Conservation (phyloP, 1,140 invertebrate species). For the Zaprionus kolodkinae region DNA sequence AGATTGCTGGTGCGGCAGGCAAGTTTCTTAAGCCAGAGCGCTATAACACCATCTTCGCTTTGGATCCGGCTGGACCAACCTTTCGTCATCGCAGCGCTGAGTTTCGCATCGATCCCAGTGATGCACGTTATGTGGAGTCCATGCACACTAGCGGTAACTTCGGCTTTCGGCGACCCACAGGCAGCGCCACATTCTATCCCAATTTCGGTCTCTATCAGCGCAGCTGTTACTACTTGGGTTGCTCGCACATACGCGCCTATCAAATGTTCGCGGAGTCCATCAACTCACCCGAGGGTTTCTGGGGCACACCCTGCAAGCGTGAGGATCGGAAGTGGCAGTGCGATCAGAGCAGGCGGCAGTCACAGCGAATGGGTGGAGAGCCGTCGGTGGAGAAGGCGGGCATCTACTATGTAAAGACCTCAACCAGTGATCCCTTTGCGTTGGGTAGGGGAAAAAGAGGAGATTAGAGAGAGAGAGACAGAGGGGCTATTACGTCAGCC, state of each 20-base stretch:
- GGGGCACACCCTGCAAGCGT: constrained; percentile 70
- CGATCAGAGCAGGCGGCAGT: constrained; percentile 72
- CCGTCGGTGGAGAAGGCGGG: constrained; percentile 79
- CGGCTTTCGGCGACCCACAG: constrained; percentile 85
- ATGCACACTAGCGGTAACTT: constrained; percentile 89
- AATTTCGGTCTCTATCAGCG: constrained; percentile 86
- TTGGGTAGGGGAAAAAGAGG: constrained; percentile 48
- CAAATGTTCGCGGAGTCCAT: constrained; percentile 86
- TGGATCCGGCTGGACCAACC: constrained; percentile 90
- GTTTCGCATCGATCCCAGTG: constrained; percentile 86
- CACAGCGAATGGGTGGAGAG: constrained; percentile 85
- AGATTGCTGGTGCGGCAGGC: constrained; percentile 91
- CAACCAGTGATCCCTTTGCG: constrained; percentile 84
- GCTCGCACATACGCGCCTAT: constrained; percentile 86
- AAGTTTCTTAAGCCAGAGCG: constrained; percentile 85
- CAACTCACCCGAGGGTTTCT: constrained; percentile 66
- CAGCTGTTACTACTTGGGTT: constrained; percentile 84
- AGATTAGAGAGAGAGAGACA: background rate
- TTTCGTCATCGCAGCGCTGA: constrained; percentile 86
- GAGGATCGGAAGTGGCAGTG: constrained; percentile 65
- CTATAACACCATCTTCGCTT: constrained; percentile 87
- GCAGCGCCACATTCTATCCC: constrained; percentile 90
- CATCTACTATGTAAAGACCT: constrained; percentile 85
- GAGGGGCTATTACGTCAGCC: too few relatives aligned
- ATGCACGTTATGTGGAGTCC: constrained; percentile 90